Percentiles rank a stretch among this genome's conserved stretches.
phyloP scores from a whole-genome alignment of 2,888 invertebrate species.

The Sclerodermus sp. region DNA sequence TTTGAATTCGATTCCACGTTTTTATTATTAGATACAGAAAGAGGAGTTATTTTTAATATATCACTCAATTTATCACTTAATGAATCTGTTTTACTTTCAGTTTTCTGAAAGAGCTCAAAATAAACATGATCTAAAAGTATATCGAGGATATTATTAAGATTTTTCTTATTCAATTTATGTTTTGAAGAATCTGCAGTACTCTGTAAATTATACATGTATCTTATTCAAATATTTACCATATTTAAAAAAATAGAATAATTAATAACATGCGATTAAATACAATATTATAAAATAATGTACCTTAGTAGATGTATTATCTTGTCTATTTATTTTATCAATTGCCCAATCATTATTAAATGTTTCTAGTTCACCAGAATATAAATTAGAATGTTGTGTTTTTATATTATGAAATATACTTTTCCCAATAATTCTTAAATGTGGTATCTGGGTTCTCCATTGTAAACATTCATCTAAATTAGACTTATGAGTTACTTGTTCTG shows the following conservation, averaged over 20 bases:
- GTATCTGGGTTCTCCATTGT: conserved; percentile 49
- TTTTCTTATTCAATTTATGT: conserved; percentile 17
- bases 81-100: conserved; percentile 30
- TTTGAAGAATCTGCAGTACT: conserved; percentile 19
- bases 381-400: neutral
- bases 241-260: too few species aligned
- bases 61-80: conserved; percentile 33
- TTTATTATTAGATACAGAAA: conserved; percentile 23
- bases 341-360: neutral
- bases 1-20: conserved; percentile 9
- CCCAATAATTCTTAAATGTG: conserved; percentile 44
- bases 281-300: neutral
- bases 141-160: conserved; percentile 40
- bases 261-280: too few species aligned
- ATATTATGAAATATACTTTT: conserved; percentile 1
- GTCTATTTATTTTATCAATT: too few species aligned
- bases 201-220: conserved; percentile 26
- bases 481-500: conserved; percentile 27
- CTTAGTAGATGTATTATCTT: neutral
- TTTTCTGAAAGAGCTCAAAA: conserved; percentile 33
- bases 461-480: conserved; percentile 42
- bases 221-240: too few species aligned
- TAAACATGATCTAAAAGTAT: conserved; percentile 41
- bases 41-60: conserved; percentile 39
- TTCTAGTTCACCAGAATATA: neutral